Conservation (phyloP, 2,113 vertebrate genomes). For the Corythoichthys intestinalis region DNA sequence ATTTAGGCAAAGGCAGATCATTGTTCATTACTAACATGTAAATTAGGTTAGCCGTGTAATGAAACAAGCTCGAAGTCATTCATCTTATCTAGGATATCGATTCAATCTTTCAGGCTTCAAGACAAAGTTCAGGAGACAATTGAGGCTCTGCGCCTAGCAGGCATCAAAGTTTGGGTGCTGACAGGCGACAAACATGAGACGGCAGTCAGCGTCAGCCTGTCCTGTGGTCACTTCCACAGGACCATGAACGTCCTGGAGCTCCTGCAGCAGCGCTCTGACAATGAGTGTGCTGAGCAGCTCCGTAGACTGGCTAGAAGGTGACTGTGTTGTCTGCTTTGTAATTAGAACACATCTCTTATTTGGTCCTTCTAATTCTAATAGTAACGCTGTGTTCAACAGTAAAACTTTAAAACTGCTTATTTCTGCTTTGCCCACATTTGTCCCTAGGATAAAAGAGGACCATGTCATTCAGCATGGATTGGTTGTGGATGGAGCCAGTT, state of each 20-base stretch:
- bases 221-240: constrained; percentile 93
- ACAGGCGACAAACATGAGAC: constrained; percentile 96
- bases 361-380: neutral
- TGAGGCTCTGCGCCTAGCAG: constrained; percentile 88
- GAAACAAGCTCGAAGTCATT: neutral
- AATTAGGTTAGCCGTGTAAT: neutral
- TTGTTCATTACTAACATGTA: neutral
- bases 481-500: constrained; percentile 94
- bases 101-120: constrained; percentile 76
- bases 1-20: neutral
- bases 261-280: constrained; percentile 87
- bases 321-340: neutral
- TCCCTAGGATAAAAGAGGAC: constrained; percentile 86
- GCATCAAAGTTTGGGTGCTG: constrained; percentile 97
- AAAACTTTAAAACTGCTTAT: neutral
- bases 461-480: constrained; percentile 95
- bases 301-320: constrained; percentile 85
- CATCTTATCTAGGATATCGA: neutral
- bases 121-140: constrained; percentile 97
- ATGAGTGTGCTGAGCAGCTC: constrained; percentile 87
- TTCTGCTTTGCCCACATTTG: neutral
- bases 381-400: neutral
- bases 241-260: constrained; percentile 96
- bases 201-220: constrained; percentile 92
- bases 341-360: neutral